Evolutionary conservation across 2,888 invertebrate species (phyloP).

Genomic region (Lamellibrachia satsuma): DNA sequence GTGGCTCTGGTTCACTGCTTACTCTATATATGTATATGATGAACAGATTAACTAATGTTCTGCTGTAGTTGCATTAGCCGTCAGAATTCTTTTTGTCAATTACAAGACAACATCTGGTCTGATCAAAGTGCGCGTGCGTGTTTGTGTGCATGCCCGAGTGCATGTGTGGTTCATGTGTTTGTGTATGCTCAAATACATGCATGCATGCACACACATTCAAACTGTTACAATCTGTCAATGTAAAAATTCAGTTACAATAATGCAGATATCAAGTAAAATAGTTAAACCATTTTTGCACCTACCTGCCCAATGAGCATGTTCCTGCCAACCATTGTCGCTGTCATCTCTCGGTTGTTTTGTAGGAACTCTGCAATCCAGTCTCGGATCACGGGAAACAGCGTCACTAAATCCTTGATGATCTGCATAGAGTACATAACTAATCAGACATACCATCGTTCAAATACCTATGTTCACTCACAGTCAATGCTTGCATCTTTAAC

Average conservation of each 20-base stretch:
- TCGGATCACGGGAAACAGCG: slow-evolving; percentile 62
- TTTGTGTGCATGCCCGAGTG: not conserved
- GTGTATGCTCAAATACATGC: not conserved
- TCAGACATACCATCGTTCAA: not conserved
- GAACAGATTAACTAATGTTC: no score
- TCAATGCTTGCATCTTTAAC: not conserved
- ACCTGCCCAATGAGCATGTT: slow-evolving; percentile 65
- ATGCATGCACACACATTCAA: not conserved
- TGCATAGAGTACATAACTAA: slow-evolving; percentile 20
- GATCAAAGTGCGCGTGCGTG: not conserved
- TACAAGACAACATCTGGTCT: not conserved
- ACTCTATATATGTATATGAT: no score
- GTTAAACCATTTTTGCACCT: not conserved
- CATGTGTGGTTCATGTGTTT: not conserved
- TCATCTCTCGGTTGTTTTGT: slow-evolving; percentile 62
- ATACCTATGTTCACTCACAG: not conserved
- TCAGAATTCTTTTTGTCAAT: no score
- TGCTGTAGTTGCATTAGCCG: no score
- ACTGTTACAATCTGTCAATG: not conserved
- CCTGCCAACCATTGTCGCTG: slow-evolving; percentile 59
- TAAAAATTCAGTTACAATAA: not conserved
- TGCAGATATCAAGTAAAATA: not conserved
- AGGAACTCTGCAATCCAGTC: slow-evolving; percentile 65
- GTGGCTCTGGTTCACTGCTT: not conserved
- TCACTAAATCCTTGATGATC: slow-evolving; percentile 59